Base-by-base conservation (phyloP, 2,797 vertebrate species). In the Mus caroli region DNA sequence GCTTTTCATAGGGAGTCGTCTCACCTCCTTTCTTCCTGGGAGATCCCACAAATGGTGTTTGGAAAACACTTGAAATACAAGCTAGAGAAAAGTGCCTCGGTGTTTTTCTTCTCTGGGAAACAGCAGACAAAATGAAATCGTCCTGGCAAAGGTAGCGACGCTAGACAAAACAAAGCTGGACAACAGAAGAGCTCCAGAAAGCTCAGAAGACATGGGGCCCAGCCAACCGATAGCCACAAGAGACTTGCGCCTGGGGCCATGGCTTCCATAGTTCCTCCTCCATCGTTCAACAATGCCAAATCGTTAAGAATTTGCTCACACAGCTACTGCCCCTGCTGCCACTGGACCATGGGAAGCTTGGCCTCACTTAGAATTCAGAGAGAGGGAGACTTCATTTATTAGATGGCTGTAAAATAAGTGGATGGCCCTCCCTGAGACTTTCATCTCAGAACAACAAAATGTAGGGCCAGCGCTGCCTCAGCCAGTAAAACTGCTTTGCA, bases 41-140 rank as follows among this genome's bases (percentile, higher is more conserved):
- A 14, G 43, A n/a, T 91, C 52, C 94, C 54, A 31, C n/a, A 52
- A 82, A 37, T 2, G 28, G 50, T 28, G 50, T 82, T 79, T 92
- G 88, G 62, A 69, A 91, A 26, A 80, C 26, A 37, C 1, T 34
- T 19, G 90, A n/a, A 76, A 15, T 22, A 71, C 86, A 94, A 90
- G 71, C 87, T 88, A 92, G 43, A 91, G 62, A 34, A 90, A 92
- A 78, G 46, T 71, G 6, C 60, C 15, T 85, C 67, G 22, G 85
- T 46, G 67, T 58, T 40, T 88, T 24, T 76, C 88, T 90, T 43
- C 82, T 82, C 20, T 64, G 34, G 34, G 43, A 78, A 94, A 43
- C 52, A 91, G 80, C 64, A 90, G 56, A 94, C 58, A 60, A 92
- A 91, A 79, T 75, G 43, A 89, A 69, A 75, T 28, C 43, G 88